These are phyloP conservation scores for Neomorphus geoffroyi DNA, from an alignment of 2,797 vertebrate species.

Conservation along the genomic window DNA sequence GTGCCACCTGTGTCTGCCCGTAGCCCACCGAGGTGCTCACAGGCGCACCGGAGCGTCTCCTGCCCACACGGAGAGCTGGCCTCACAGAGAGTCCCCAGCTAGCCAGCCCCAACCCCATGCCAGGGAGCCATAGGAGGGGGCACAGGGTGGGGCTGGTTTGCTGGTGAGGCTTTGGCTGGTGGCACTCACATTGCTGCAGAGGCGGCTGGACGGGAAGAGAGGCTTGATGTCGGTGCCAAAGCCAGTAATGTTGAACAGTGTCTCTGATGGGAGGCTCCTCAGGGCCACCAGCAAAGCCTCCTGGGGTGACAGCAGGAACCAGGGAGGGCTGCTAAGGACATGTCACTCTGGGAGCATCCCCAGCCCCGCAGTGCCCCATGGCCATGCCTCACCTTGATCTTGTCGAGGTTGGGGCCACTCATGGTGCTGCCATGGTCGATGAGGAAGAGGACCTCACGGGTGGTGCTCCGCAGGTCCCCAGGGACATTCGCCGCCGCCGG, in stretches of 20 bases:
- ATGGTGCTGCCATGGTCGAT: conserved; percentile 81
- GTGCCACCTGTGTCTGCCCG: conserved; percentile 73
- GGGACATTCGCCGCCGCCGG: conserved; percentile 79
- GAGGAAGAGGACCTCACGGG: conserved; percentile 91
- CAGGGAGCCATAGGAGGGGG: neutral
- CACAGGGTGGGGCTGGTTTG: neutral
- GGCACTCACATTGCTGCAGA: conserved; percentile 88
- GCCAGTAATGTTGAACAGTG: conserved; percentile 86
- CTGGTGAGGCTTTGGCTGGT: accelerated
- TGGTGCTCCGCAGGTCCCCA: conserved; percentile 83
- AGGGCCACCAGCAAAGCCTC: conserved; percentile 90
- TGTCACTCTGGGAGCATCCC: neutral
- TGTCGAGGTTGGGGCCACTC: conserved; percentile 76
- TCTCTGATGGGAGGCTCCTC: conserved; percentile 90
- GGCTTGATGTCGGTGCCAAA: conserved; percentile 83
- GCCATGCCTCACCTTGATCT: conserved; percentile 80
- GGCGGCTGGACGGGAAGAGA: conserved; percentile 87
- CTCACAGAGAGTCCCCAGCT: accelerated
- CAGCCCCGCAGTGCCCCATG: accelerated
- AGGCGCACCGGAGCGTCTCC: conserved; percentile 83
- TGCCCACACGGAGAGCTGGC: neutral
- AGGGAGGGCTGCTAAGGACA: neutral
- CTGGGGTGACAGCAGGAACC: conserved; percentile 69
- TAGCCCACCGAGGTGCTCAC: conserved; percentile 83
- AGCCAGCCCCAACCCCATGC: accelerated